Conservation (phyloP, 2,888 invertebrate genomes). For the Arrhopalites spinosus region DNA sequence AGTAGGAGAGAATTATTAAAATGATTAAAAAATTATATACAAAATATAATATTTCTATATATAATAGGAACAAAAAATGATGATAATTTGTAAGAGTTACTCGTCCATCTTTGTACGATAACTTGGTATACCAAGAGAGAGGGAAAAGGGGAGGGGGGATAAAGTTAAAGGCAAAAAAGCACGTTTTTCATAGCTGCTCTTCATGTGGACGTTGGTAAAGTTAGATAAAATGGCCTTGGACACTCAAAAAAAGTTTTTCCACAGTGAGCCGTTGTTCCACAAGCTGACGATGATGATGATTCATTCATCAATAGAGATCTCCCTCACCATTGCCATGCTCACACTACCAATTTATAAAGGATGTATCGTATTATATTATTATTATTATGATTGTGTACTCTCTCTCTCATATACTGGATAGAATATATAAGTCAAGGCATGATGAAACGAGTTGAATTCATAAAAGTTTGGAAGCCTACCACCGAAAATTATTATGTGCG, state of each 20-base stretch:
- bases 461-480: not conserved
- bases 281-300: conserved; percentile 20
- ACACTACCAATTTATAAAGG: not conserved
- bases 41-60: too few species aligned
- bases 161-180: too few species aligned
- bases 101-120: too few species aligned
- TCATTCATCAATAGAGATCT: conserved; percentile 28
- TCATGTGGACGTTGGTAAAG: conserved; percentile 7
- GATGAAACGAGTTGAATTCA: too few species aligned
- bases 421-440: not conserved
- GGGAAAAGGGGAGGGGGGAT: too few species aligned
- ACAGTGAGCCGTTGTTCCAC: not conserved
- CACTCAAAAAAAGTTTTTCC: conserved; percentile 29
- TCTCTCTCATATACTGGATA: not conserved
- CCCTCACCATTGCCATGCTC: not conserved
- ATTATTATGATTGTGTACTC: too few species aligned
- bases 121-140: too few species aligned
- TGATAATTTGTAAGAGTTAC: too few species aligned
- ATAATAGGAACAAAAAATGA: too few species aligned
- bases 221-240: conserved; percentile 32
- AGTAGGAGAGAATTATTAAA: too few species aligned
- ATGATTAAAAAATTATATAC: too few species aligned
- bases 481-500: not conserved
- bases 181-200: not conserved
- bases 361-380: conserved; percentile 3